Evolutionary conservation across 2,888 invertebrate genomes (phyloP).

Genomic region (Cheiracanthium punctorium): DNA sequence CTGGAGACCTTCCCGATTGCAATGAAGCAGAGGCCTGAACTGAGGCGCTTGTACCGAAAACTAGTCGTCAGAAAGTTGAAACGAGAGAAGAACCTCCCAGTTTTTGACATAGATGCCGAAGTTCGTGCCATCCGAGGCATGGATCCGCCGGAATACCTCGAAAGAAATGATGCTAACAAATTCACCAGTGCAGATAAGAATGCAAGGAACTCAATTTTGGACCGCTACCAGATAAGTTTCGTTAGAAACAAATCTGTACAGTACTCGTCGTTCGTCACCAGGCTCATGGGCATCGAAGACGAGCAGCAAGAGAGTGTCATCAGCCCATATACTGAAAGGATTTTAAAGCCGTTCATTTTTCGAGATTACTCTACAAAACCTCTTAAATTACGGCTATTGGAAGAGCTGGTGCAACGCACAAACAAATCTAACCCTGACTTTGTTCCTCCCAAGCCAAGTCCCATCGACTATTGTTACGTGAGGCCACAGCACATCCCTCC

Average conservation of each 20-base stretch:
- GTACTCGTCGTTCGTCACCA: constrained; percentile 74
- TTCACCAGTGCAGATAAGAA: neutral
- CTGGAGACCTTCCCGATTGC: constrained; percentile 72
- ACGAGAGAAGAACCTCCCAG: constrained; percentile 79
- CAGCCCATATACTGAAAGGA: constrained; percentile 78
- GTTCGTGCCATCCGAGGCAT: constrained; percentile 73
- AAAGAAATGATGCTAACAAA: constrained; percentile 11
- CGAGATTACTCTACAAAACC: constrained; percentile 83
- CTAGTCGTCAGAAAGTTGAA: constrained; percentile 79
- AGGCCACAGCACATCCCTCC: constrained; percentile 91
- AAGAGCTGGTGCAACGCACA: constrained; percentile 79
- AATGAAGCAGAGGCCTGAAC: constrained; percentile 74
- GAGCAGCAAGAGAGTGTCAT: constrained; percentile 75
- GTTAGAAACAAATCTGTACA: constrained; percentile 17
- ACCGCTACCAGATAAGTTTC: constrained; percentile 27
- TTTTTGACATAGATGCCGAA: constrained; percentile 80
- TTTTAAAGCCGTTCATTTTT: constrained; percentile 89
- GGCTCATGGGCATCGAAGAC: constrained; percentile 76
- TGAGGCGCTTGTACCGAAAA: constrained; percentile 80
- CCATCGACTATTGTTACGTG: constrained; percentile 91
- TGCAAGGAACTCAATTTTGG: constrained; percentile 17
- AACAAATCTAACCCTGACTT: constrained; percentile 76
- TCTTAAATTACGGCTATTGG: constrained; percentile 83
- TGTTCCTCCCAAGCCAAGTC: constrained; percentile 77
- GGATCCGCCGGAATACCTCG: constrained; percentile 46